These are phyloP conservation scores for Oreortyx pictus DNA, from an alignment of 2,797 vertebrate genomes.

Conservation along the genomic window DNA sequence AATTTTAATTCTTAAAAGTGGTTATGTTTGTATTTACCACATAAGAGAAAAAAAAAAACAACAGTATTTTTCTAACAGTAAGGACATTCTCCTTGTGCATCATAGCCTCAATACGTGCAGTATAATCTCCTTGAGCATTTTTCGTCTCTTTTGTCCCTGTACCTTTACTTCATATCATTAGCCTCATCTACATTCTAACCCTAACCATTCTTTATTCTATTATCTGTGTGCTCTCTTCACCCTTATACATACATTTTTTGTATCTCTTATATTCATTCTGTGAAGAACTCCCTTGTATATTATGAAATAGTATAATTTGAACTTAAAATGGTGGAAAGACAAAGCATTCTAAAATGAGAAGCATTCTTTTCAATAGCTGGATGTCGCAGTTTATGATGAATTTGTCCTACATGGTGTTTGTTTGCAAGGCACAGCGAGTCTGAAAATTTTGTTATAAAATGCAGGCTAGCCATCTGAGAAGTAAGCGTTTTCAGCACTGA, in stretches of 20 bases:
- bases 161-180: not conserved
- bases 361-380: not conserved
- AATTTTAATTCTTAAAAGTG: not conserved
- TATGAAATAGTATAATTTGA: not conserved
- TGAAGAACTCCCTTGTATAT: not conserved
- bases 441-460: conserved; percentile 7
- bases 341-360: not conserved
- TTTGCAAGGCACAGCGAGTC: not conserved
- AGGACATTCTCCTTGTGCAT: not conserved
- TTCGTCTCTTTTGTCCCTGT: not conserved
- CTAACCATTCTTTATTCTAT: not conserved
- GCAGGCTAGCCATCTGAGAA: not conserved
- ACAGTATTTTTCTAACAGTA: not conserved
- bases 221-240: not conserved
- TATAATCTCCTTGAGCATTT: not conserved
- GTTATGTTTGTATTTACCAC: not conserved
- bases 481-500: not conserved
- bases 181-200: not conserved
- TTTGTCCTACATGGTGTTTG: not conserved
- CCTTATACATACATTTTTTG: not conserved
- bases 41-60: not conserved
- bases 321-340: not conserved
- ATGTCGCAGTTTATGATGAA: not conserved
- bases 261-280: not conserved
- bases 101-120: not conserved